These are phyloP conservation scores for Habropoda laboriosa DNA, from an alignment of 1,140 invertebrate species.

Conservation along the genomic window DNA sequence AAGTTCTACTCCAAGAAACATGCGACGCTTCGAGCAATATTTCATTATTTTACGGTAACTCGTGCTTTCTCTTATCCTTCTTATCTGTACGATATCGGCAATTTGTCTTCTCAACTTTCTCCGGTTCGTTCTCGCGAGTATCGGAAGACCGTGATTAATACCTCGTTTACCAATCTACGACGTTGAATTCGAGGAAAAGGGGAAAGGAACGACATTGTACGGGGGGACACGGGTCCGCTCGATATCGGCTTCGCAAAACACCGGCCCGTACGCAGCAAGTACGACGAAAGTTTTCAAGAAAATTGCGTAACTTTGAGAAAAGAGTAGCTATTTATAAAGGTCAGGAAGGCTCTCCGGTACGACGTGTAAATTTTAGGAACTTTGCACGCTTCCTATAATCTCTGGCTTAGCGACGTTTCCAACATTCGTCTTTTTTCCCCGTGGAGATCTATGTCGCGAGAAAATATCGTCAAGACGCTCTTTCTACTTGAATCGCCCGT, in stretches of 20 bases:
- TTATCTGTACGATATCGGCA: not conserved
- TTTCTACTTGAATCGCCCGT: not conserved
- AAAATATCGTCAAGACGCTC: not conserved
- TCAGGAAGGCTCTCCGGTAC: not conserved
- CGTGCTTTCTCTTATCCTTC: not conserved
- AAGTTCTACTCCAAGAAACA: constrained; percentile 29
- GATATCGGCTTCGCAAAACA: not conserved
- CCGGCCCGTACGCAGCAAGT: not conserved
- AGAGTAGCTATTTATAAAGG: constrained; percentile 2
- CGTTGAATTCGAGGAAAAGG: not conserved
- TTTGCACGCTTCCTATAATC: not conserved
- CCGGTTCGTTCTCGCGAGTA: not conserved
- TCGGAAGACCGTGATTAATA: not conserved
- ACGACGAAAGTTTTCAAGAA: constrained; percentile 16
- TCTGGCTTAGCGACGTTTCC: not conserved
- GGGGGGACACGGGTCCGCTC: not conserved
- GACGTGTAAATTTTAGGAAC: constrained; percentile 1
- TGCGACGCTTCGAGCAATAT: constrained; percentile 40
- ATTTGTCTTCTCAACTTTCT: not conserved
- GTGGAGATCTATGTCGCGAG: too few species aligned
- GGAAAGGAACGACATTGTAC: not conserved
- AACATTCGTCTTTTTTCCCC: not conserved
- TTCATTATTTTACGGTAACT: constrained; percentile 59
- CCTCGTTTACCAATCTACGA: not conserved
- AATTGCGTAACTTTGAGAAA: constrained; percentile 20